These are phyloP conservation scores for Peucedramus taeniatus DNA, from an alignment of 2,113 vertebrate species.

Conservation along the genomic window DNA sequence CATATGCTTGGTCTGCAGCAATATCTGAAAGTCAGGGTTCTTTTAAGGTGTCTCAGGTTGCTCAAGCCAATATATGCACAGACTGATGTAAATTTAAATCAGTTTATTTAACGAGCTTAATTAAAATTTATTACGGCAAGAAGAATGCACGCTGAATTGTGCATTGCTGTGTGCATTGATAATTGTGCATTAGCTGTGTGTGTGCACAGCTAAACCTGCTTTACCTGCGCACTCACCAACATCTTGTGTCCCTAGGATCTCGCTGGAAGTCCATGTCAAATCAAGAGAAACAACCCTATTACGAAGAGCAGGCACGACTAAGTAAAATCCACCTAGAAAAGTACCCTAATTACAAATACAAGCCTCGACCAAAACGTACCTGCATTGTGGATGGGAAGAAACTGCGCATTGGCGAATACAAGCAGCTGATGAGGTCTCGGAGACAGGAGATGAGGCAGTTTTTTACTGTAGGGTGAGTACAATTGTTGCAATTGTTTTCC, in stretches of 20 bases:
- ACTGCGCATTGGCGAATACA: conserved; percentile 96
- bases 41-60: neutral
- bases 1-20: neutral
- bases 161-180: no score
- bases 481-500: neutral
- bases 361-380: conserved; percentile 97
- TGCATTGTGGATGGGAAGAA: conserved; percentile 99
- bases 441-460: conserved; percentile 99
- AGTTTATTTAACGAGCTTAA: neutral
- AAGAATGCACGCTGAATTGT: neutral
- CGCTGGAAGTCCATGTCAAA: conserved; percentile 99
- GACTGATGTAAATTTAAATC: neutral
- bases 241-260: conserved; percentile 79
- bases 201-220: neutral
- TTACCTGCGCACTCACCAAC: neutral
- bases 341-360: conserved; percentile 99
- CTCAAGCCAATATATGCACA: neutral
- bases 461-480: conserved; percentile 94
- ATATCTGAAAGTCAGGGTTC: neutral
- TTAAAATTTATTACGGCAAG: neutral
- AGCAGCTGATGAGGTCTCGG: conserved; percentile 97
- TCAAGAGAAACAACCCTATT: conserved; percentile 98
- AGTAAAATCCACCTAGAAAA: conserved; percentile 99
- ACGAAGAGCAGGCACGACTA: conserved; percentile 97
- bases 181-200: no score